Percentiles rank a stretch among this genome's conserved stretches.
Conservation (phyloP, 1,140 invertebrate species). For the Eriosoma lanigerum region DNA sequence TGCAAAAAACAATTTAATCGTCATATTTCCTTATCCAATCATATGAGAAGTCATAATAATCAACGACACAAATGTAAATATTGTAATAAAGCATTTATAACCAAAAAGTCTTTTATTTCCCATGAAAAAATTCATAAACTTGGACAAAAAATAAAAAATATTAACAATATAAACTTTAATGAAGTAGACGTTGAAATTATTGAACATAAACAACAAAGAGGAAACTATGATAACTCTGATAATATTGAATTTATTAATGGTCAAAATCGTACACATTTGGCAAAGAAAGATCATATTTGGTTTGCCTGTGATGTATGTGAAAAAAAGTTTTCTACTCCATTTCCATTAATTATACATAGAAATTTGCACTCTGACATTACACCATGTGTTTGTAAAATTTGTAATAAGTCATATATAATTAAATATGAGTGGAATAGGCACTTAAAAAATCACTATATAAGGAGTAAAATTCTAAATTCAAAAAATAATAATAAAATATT, state of each 20-base stretch:
- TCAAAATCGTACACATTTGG: not conserved
- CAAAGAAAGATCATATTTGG: not conserved
- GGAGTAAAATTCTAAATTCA: not conserved
- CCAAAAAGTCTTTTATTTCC: not conserved
- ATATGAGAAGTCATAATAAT: not conserved
- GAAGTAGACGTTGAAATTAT: too few relatives aligned
- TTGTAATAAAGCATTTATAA: not conserved
- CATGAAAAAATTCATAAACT: not conserved
- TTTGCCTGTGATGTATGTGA: constrained; percentile 16
- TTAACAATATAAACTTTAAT: not conserved
- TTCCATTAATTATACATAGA: not conserved
- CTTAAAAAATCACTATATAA: constrained; percentile 4
- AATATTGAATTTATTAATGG: not conserved
- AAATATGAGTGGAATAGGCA: constrained; percentile 23
- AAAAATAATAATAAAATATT: not conserved
- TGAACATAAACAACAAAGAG: not conserved
- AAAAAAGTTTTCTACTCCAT: constrained; percentile 17
- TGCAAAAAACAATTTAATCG: too few relatives aligned
- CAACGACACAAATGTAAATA: not conserved
- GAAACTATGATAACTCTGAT: not conserved
- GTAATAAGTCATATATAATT: not conserved
- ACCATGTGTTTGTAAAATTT: constrained; percentile 22
- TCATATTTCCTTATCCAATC: not conserved
- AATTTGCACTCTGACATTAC: not conserved
- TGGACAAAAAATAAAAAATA: not conserved